These are phyloP conservation scores for Ptiloglossa arizonensis DNA, from an alignment of 1,140 invertebrate genomes.

Conservation along the genomic window DNA sequence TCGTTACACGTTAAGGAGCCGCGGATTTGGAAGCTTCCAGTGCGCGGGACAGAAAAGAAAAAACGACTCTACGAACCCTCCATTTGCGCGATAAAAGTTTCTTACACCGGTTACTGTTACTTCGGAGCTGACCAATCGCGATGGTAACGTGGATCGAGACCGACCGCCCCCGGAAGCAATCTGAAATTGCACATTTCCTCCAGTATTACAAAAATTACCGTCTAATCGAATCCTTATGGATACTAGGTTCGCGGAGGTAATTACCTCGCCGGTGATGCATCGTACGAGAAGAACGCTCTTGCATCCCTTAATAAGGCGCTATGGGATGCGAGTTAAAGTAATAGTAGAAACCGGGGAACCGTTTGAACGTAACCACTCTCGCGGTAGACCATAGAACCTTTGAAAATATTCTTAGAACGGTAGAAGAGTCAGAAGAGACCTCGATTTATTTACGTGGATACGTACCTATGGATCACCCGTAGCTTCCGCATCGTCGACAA, in stretches of 20 bases:
- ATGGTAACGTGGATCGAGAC: neutral
- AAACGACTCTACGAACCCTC: too few species aligned
- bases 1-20: neutral
- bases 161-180: neutral
- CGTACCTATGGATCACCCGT: too few species aligned
- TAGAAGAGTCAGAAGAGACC: too few species aligned
- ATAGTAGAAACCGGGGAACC: too few species aligned
- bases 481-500: too few species aligned
- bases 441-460: too few species aligned
- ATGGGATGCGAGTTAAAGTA: too few species aligned
- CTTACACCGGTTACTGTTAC: neutral
- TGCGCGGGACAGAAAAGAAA: too few species aligned
- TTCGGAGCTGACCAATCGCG: slow-evolving; percentile 3
- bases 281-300: slow-evolving; percentile 27
- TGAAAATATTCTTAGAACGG: too few species aligned
- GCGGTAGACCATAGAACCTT: too few species aligned
- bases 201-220: neutral
- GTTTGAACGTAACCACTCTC: too few species aligned
- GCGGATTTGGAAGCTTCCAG: too few species aligned
- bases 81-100: neutral
- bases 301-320: slow-evolving; percentile 46
- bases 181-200: neutral
- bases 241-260: slow-evolving; percentile 32
- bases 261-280: slow-evolving; percentile 28
- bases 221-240: slow-evolving; percentile 49